Percentiles rank a stretch among this genome's conserved stretches.
Conservation (phyloP, 2,113 vertebrate genomes). For the Zosterops pallidus region DNA sequence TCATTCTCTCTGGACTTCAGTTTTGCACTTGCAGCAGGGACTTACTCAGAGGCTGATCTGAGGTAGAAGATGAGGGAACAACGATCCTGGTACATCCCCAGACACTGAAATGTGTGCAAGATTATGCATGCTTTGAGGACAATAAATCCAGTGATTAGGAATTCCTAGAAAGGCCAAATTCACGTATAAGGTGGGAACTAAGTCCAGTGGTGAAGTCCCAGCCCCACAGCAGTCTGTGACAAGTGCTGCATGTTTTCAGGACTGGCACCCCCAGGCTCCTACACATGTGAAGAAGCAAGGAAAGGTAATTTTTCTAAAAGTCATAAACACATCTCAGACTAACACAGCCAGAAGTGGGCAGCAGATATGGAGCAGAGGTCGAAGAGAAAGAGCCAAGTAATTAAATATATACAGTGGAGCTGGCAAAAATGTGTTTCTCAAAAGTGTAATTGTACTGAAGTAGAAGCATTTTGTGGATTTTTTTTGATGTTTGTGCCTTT, state of each 20-base stretch:
- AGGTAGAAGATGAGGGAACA: neutral
- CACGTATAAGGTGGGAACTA: neutral
- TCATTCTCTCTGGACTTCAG: neutral
- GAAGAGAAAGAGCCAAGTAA: neutral
- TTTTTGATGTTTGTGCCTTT: neutral
- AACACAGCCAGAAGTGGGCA: neutral
- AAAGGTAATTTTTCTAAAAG: neutral
- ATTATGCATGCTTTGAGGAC: neutral
- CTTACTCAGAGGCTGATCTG: neutral
- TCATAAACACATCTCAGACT: neutral
- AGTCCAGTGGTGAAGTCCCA: neutral
- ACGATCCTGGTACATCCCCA: fast-evolving
- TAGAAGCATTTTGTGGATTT: neutral
- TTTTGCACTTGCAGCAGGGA: neutral
- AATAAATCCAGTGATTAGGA: neutral
- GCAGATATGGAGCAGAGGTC: neutral
- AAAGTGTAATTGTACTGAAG: neutral
- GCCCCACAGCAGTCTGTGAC: fast-evolving
- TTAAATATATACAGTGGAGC: neutral
- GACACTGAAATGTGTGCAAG: neutral
- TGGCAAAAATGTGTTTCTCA: neutral
- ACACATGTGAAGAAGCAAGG: neutral
- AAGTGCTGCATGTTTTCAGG: neutral
- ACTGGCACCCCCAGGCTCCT: neutral
- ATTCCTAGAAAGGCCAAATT: neutral